phyloP scores from a whole-genome alignment of 2,888 invertebrate genomes.

The Metallyticus violacea region DNA sequence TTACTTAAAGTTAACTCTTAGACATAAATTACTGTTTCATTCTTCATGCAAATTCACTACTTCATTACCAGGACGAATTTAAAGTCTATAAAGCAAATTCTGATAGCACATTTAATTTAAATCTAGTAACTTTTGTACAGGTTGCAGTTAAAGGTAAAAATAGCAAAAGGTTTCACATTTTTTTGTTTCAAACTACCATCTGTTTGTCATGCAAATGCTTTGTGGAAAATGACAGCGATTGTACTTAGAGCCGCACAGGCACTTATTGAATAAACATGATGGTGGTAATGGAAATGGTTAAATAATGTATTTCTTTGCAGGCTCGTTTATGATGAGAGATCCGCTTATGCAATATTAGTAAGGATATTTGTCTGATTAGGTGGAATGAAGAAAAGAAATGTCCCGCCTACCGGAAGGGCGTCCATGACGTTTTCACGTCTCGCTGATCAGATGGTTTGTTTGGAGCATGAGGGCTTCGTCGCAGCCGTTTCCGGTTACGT shows the following conservation, averaged over 20 bases:
- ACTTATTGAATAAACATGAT: background rate
- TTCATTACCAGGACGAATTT: too few species aligned
- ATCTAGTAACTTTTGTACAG: too few species aligned
- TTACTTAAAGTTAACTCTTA: too few species aligned
- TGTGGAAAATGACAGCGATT: background rate
- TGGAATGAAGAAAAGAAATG: background rate
- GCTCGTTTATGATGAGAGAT: background rate
- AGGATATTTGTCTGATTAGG: background rate
- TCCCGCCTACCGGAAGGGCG: slow-evolving; percentile 24
- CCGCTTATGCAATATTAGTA: background rate
- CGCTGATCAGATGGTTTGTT: slow-evolving; percentile 10
- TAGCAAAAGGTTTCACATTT: too few species aligned
- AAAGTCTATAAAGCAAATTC: too few species aligned
- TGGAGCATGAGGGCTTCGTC: background rate
- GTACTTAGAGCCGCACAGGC: background rate
- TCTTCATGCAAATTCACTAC: too few species aligned
- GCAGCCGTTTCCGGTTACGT: slow-evolving; percentile 5
- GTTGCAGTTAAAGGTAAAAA: too few species aligned
- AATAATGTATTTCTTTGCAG: background rate
- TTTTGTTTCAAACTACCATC: too few species aligned
- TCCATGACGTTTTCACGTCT: slow-evolving; percentile 23
- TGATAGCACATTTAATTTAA: too few species aligned
- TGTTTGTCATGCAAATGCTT: too few species aligned
- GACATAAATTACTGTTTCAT: too few species aligned
- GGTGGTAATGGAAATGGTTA: background rate